Conservation (phyloP, 1,140 invertebrate genomes). For the Nasonia vitripennis region DNA sequence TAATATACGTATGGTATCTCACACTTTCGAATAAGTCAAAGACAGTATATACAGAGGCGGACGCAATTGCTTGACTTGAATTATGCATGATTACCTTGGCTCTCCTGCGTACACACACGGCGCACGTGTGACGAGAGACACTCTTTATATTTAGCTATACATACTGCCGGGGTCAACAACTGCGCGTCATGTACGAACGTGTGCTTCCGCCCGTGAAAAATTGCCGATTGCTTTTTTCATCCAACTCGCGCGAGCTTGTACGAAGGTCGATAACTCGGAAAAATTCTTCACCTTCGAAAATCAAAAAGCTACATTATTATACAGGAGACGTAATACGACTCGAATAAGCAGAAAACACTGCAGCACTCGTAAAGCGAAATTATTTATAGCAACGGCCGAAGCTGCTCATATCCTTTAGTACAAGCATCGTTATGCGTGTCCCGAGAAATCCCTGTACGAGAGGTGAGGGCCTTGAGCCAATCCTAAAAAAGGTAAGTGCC, state of each 20-base stretch:
- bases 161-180: too few species aligned
- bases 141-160: too few species aligned
- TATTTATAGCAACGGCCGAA: background rate
- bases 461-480: background rate
- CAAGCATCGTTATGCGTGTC: too few species aligned
- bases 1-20: background rate
- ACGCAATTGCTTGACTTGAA: background rate
- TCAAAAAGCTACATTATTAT: too few species aligned
- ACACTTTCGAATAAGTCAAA: background rate
- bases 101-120: background rate
- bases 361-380: background rate
- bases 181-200: too few species aligned
- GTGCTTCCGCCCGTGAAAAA: too few species aligned
- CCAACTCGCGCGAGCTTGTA: too few species aligned
- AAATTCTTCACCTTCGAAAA: too few species aligned
- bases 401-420: background rate
- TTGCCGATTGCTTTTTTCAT: too few species aligned
- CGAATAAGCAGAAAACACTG: background rate
- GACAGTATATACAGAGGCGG: background rate
- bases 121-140: background rate
- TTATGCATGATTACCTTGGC: conserved; percentile 3
- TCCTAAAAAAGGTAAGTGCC: background rate
- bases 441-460: background rate
- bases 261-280: too few species aligned
- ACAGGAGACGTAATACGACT: too few species aligned